Evolutionary conservation across 2,888 invertebrate species (phyloP).

Genomic region (Anthophora plumipes): DNA sequence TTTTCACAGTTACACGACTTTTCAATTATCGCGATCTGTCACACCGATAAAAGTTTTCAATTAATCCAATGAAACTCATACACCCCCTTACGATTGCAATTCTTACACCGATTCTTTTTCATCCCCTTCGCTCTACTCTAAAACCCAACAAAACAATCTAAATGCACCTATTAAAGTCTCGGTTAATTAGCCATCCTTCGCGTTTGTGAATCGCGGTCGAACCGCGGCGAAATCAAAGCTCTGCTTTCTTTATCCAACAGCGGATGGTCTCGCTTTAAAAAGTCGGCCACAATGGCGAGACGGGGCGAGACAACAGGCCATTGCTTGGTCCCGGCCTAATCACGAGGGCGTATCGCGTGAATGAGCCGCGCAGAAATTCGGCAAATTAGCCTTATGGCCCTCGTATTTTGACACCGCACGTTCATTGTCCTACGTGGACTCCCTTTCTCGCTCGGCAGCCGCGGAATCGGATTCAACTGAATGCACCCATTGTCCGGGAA

Average conservation of each 20-base stretch:
- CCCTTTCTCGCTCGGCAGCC: constrained; percentile 66
- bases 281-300: constrained; percentile 48
- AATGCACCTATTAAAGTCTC: not conserved
- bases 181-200: constrained; percentile 1
- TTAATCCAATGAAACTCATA: not conserved
- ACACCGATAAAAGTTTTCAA: not conserved
- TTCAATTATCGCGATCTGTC: too few relatives aligned
- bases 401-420: constrained; percentile 82
- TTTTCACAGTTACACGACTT: too few relatives aligned
- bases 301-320: constrained; percentile 57
- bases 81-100: not conserved
- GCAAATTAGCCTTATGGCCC: constrained; percentile 83
- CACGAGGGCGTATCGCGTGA: constrained; percentile 68
- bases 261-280: constrained; percentile 41
- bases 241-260: constrained; percentile 25
- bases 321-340: constrained; percentile 39
- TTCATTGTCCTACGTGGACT: constrained; percentile 70
- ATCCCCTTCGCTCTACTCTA: too few relatives aligned
- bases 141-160: not conserved
- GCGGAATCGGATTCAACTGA: constrained; percentile 68
- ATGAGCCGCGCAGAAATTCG: constrained; percentile 75
- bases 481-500: constrained; percentile 73
- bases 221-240: constrained; percentile 52
- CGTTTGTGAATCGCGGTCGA: not conserved
- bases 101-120: not conserved